Evolutionary conservation across 2,888 invertebrate species (phyloP).

Genomic region (Argynnis bischoffii): DNA sequence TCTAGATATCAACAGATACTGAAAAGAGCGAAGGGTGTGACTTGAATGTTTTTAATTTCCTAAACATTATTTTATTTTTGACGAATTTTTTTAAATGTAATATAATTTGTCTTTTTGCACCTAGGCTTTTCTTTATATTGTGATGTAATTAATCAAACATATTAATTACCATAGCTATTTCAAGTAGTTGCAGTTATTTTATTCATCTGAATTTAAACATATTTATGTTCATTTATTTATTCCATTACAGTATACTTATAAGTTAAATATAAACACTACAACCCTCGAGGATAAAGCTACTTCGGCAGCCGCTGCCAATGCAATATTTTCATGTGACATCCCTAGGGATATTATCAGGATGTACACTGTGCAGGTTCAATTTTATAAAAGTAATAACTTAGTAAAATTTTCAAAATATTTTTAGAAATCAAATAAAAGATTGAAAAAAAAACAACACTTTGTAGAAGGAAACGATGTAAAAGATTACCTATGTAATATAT

Average conservation of each 20-base stretch:
- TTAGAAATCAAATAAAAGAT: no score
- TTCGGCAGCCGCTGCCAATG: conserved; percentile 32
- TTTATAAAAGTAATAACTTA: conserved; percentile 4
- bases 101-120: no score
- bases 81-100: no score
- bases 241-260: conserved; percentile 33
- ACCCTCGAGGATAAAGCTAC: conserved; percentile 26
- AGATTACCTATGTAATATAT: no score
- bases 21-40: no score
- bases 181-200: neutral
- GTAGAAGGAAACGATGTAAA: no score
- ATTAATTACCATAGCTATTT: neutral
- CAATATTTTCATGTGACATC: conserved; percentile 34
- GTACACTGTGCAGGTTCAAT: conserved; percentile 15
- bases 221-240: conserved; percentile 24
- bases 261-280: conserved; percentile 33
- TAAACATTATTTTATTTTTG: no score
- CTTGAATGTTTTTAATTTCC: no score
- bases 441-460: no score
- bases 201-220: neutral
- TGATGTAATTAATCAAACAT: no score
- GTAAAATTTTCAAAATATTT: neutral
- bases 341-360: conserved; percentile 31
- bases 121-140: no score
- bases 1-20: no score